These are phyloP conservation scores for Apodemus agrarius DNA, from an alignment of 2,797 vertebrate genomes.

Conservation along the genomic window DNA sequence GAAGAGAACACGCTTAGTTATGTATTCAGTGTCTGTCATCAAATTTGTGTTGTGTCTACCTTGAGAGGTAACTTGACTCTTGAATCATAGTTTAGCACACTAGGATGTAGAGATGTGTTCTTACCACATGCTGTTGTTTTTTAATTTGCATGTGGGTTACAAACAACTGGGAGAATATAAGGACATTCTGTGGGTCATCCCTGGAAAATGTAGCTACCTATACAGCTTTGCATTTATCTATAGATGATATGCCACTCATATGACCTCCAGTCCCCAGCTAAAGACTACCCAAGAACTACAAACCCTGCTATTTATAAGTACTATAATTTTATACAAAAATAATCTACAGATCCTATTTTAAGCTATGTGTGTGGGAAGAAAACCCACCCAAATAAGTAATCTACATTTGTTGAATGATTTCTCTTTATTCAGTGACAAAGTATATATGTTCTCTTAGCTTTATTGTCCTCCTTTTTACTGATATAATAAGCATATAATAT, in stretches of 20 bases:
- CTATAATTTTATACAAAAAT: neutral
- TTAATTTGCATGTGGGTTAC: neutral
- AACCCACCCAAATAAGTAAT: neutral
- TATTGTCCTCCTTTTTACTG: neutral
- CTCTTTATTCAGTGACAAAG: conserved; percentile 3
- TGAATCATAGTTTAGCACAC: neutral
- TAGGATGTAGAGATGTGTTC: neutral
- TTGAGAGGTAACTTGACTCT: neutral
- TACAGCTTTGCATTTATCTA: neutral
- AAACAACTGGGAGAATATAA: neutral
- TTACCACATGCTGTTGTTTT: neutral
- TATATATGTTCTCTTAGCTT: neutral
- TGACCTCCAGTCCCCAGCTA: neutral
- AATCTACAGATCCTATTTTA: conserved; percentile 32
- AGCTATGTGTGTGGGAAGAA: conserved; percentile 1
- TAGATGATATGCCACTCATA: neutral
- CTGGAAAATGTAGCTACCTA: neutral
- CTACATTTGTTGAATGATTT: neutral
- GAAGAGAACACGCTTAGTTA: neutral
- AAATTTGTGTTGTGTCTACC: neutral
- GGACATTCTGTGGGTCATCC: neutral
- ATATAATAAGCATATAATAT: neutral
- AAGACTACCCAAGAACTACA: neutral
- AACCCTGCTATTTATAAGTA: neutral
- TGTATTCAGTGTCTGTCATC: neutral